phyloP scores from a whole-genome alignment of 2,113 vertebrate genomes.

The Pollimyrus isidori region DNA sequence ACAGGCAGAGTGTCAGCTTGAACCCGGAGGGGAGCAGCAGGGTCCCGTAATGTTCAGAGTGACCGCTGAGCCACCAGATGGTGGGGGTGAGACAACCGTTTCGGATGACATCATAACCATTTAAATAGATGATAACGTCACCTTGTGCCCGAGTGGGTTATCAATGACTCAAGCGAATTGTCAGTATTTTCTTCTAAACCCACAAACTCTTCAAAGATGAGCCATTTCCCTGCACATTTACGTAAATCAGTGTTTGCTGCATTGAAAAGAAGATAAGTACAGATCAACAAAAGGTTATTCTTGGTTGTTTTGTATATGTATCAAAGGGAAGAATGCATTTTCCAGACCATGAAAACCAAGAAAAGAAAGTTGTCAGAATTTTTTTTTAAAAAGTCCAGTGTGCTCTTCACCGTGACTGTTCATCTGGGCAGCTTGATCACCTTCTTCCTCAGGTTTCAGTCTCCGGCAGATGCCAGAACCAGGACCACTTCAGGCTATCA shows the following conservation, averaged over 20 bases:
- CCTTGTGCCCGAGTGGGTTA: neutral
- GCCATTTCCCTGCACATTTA: neutral
- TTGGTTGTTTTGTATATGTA: neutral
- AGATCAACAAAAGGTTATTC: neutral
- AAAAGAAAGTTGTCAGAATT: neutral
- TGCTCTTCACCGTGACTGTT: neutral
- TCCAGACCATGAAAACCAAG: neutral
- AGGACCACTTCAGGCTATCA: neutral
- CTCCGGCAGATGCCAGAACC: neutral
- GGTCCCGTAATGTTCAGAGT: neutral
- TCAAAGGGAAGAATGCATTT: neutral
- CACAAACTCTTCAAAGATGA: neutral
- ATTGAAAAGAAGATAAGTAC: neutral
- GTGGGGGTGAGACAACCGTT: neutral
- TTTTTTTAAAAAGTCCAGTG: neutral
- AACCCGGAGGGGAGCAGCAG: neutral
- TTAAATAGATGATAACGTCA: neutral
- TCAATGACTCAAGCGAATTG: neutral
- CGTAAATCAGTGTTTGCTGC: neutral
- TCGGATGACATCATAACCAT: conserved; percentile 5
- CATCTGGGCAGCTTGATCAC: neutral
- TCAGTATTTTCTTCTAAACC: neutral
- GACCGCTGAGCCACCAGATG: conserved; percentile 12
- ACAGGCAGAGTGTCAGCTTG: neutral
- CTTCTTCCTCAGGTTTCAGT: neutral